Percentiles rank a stretch among this genome's conserved stretches.
Conservation (phyloP, 2,113 vertebrate genomes). For the Geothlypis trichas region DNA sequence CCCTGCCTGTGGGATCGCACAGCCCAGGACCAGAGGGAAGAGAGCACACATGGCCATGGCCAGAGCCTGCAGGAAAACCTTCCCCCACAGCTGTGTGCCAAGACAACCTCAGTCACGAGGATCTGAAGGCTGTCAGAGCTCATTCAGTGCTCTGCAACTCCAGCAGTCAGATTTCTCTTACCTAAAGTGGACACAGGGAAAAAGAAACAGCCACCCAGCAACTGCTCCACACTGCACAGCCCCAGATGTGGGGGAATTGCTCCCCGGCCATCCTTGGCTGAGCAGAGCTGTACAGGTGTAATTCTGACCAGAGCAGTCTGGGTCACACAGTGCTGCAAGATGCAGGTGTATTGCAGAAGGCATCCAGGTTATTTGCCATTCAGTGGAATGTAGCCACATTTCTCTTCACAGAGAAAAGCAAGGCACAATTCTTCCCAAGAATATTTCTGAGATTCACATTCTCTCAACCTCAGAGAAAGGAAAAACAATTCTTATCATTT, state of each 20-base stretch:
- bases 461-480: no score
- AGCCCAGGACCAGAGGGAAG: not conserved
- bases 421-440: no score
- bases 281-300: not conserved
- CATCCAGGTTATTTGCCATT: not conserved
- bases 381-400: not conserved
- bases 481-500: no score
- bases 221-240: rapidly evolving
- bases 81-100: rapidly evolving
- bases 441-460: no score
- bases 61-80: not conserved
- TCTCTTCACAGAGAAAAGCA: no score
- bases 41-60: rapidly evolving
- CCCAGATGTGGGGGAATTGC: rapidly evolving
- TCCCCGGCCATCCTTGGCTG: rapidly evolving
- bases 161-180: not conserved
- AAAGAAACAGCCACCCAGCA: not conserved
- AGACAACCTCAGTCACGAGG: rapidly evolving
- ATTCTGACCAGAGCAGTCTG: not conserved
- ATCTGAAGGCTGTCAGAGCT: not conserved
- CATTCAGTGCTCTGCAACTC: not conserved
- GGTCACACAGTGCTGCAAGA: rapidly evolving
- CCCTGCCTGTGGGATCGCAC: rapidly evolving
- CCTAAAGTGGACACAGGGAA: rapidly evolving
- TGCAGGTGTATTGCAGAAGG: not conserved